These are phyloP conservation scores for Callospermophilus lateralis DNA, from an alignment of 2,113 vertebrate species.

Conservation along the genomic window DNA sequence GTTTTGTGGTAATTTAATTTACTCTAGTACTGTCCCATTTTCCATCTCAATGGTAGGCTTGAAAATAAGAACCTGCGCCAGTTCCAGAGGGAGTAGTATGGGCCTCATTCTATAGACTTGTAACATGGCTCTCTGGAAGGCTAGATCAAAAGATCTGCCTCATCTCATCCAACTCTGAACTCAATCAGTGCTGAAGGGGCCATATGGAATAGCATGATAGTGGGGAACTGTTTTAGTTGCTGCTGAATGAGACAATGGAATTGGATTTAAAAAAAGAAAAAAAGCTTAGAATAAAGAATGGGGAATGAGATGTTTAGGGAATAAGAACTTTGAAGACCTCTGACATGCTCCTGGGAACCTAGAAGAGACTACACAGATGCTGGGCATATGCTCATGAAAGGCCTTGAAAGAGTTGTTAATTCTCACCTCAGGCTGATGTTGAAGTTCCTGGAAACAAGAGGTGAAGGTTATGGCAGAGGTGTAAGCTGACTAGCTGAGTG, in stretches of 20 bases:
- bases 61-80: not conserved
- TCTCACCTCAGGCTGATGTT: not conserved
- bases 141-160: not conserved
- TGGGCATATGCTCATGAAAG: not conserved
- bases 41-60: not conserved
- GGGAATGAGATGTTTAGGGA: not conserved
- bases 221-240: not conserved
- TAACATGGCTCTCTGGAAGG: not conserved
- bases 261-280: no score
- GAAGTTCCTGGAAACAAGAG: not conserved
- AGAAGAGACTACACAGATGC: not conserved
- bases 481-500: no score
- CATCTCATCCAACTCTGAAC: not conserved
- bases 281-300: not conserved
- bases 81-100: not conserved
- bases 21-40: not conserved
- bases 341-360: not conserved
- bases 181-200: not conserved
- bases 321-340: not conserved
- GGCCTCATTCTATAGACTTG: not conserved
- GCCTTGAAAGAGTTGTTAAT: not conserved
- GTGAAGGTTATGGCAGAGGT: not conserved
- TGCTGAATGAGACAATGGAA: not conserved
- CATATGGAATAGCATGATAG: not conserved
- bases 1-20: not conserved